Base-by-base conservation (phyloP, 1,140 invertebrate genomes). In the Drosophila tsacasi region DNA sequence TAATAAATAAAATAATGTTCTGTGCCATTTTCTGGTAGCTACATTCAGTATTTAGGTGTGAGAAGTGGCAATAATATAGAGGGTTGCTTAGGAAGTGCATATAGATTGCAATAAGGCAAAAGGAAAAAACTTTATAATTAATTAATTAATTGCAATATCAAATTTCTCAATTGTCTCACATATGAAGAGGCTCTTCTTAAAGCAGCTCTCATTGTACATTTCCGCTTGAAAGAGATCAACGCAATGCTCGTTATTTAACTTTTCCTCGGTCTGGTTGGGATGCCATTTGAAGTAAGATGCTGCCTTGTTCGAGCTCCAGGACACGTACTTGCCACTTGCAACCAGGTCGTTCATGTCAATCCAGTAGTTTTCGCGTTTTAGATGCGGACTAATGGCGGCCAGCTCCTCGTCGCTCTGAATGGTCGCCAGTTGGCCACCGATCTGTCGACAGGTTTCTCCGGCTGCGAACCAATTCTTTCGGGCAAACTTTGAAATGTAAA, bases 321-420 rank as follows among this genome's bases (percentile, higher is more conserved):
- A 27, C 25, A 27, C 47, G 25, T 50, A 50, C 17, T 27, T 50
- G 4, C 25, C 47, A 27, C n/a, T 27, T n/a, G 8, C 47, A 27
- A n/a, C 47, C 47, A 50, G 25, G 47, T 50, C 47, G 47, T 50
- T 50, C 49, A 50, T 50, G 2, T 50, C 49, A 19, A 50, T 50
- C 49, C 49, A 50, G 25, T 50, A 50, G 10, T 2, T 19, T 5
- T 30, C 25, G 1, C 2, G 1, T 13, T 50, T 50, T 0, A 30
- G 25, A 7, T 30, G 25, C 5, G 25, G 17, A 50, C 5, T 12
- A 17, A 54, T 17, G 7, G 50, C 50, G 7, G n/a, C 13, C 19
- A 32, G 50, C n/a, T 54, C 50, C 50, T 54, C 50, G 2, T 54
- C 50, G 19, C 30, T 54, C 13, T 54, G 50, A 8, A 54, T 54